Base-by-base conservation (phyloP, 2,113 vertebrate genomes). In the Chaetodon auriga region DNA sequence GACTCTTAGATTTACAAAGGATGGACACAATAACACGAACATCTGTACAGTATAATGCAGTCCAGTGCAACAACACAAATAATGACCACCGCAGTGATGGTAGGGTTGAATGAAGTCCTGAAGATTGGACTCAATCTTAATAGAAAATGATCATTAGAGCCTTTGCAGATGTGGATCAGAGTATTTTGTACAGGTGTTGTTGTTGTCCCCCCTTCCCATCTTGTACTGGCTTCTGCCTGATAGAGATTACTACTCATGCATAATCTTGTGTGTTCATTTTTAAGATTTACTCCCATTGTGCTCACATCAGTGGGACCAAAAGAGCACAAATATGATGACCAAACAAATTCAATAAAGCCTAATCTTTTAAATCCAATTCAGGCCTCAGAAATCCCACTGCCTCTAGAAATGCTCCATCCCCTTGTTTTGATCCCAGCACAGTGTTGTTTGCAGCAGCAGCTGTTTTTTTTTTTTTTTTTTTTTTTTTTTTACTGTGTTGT, bases 361-460 rank as follows among this genome's bases (percentile, higher is more conserved):
- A 94, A 94, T 95, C 94, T 94, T 93, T 94, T 94, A 94, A 94
- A 92, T 93, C 92, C 88, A 92, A 92, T 89, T 92, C 85, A 86
- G 91, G 68, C 81, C 81, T 92, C 68, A 89, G 85, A 88, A 92
- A 91, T 79, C 88, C 83, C 68, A 82, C 54, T 65, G 82, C 78
- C 75, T 82, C 77, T 85, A 64, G 87, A 90, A 86, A 84, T 75
- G 68, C 83, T 77, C 82, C 83, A 93, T 88, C 90, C 88, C 46
- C 80, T 90, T 95, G 94, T 95, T 94, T 94, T 93, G 88, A 94
- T 91, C 82, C 81, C 69, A 58, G 70, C 71, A 53, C 14, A 53
- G 68, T 86, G 76, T 90, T 89, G 80, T 90, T 91, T 90, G 83
- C 73, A 87, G 80, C 78, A 87, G 70, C 81, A 58, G 57, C 57